Evolutionary conservation across 2,888 invertebrate genomes (phyloP).

Genomic region (Mimas tiliae): DNA sequence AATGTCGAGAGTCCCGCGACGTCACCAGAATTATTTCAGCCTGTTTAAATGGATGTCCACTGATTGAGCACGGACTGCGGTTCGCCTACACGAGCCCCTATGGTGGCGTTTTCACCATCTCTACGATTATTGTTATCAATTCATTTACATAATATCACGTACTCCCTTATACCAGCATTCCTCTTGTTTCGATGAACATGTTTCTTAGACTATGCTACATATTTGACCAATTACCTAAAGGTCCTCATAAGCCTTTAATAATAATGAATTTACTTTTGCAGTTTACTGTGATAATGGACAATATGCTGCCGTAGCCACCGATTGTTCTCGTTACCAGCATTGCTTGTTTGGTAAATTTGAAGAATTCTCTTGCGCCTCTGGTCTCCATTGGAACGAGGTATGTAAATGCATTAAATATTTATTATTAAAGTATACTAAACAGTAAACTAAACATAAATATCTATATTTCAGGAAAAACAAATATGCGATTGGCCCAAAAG

Average conservation of each 20-base stretch:
- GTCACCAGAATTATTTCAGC: no score
- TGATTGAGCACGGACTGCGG: no score
- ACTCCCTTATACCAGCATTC: no score
- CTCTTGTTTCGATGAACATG: not conserved
- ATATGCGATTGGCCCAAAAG: conserved; percentile 90
- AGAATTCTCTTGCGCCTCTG: conserved; percentile 88
- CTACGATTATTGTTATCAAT: no score
- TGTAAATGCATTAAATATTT: conserved; percentile 30
- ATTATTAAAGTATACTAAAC: not conserved
- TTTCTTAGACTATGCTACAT: not conserved
- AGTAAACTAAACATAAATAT: not conserved
- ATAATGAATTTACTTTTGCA: conserved; percentile 46
- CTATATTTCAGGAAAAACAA: conserved; percentile 74
- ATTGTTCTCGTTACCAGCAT: conserved; percentile 90
- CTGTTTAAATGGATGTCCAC: no score
- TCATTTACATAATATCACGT: no score
- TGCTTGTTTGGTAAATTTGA: conserved; percentile 92
- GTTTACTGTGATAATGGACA: conserved; percentile 86
- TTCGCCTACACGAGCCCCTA: no score
- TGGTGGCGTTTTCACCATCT: no score
- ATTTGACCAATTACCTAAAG: no score
- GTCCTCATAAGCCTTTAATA: no score
- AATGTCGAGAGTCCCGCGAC: no score
- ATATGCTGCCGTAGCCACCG: conserved; percentile 86
- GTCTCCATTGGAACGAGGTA: conserved; percentile 90